Evolutionary conservation across 2,888 invertebrate genomes (phyloP).

Genomic region (Alsophila aescularia): DNA sequence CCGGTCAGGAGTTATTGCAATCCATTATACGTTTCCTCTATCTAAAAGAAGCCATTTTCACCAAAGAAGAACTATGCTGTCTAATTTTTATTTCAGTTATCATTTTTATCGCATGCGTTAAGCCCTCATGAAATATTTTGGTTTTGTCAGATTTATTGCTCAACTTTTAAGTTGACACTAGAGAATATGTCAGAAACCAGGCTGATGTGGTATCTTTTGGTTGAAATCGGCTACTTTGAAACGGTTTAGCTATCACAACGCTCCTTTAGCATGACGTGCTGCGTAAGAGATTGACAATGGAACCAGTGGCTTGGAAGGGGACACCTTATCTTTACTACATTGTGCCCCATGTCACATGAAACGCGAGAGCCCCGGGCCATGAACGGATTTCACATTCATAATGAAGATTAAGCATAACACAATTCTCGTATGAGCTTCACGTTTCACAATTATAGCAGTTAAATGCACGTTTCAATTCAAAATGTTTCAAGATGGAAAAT

Average conservation of each 20-base stretch:
- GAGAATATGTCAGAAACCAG: slow-evolving; percentile 15
- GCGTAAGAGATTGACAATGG: slow-evolving; percentile 80
- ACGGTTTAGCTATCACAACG: slow-evolving; percentile 51
- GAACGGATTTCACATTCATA: slow-evolving; percentile 74
- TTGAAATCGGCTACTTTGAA: slow-evolving; percentile 52
- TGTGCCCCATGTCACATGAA: slow-evolving; percentile 79
- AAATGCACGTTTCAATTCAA: slow-evolving; percentile 44
- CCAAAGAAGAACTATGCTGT: slow-evolving; percentile 79
- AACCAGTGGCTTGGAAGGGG: slow-evolving; percentile 77
- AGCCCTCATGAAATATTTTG: background rate
- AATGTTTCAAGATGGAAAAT: slow-evolving; percentile 46
- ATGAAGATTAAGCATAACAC: slow-evolving; percentile 66
- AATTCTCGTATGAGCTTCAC: slow-evolving; percentile 45
- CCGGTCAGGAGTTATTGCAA: slow-evolving; percentile 85
- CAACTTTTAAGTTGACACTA: background rate
- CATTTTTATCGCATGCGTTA: slow-evolving; percentile 58
- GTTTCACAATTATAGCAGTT: slow-evolving; percentile 43
- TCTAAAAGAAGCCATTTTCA: slow-evolving; percentile 84
- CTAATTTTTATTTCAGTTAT: slow-evolving; percentile 77
- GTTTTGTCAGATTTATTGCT: slow-evolving; percentile 1
- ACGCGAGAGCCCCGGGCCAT: slow-evolving; percentile 70
- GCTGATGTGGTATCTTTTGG: slow-evolving; percentile 15
- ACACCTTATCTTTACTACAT: slow-evolving; percentile 80
- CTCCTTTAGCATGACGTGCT: slow-evolving; percentile 70
- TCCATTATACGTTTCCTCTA: slow-evolving; percentile 84